These are phyloP conservation scores for Drosophila merina DNA, from an alignment of 2,888 invertebrate genomes.

Conservation along the genomic window DNA sequence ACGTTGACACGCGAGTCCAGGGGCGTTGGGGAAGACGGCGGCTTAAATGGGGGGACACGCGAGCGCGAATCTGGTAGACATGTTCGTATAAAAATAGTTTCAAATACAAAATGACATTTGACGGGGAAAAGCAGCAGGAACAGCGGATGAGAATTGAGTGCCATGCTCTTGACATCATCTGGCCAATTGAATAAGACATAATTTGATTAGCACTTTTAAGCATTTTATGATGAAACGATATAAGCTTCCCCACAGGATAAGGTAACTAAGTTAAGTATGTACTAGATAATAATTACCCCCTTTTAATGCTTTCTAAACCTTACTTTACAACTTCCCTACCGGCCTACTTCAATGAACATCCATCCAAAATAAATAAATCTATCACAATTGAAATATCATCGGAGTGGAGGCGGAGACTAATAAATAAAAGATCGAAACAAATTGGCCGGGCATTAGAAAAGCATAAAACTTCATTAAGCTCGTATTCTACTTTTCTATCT, in stretches of 20 bases:
- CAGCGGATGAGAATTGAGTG: constrained; percentile 34
- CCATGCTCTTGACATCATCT: constrained; percentile 65
- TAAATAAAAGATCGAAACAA: constrained; percentile 38
- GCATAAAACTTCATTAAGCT: constrained; percentile 74
- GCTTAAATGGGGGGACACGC: constrained; percentile 18
- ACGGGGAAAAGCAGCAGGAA: neutral
- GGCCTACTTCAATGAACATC: constrained; percentile 4
- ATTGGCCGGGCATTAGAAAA: constrained; percentile 71
- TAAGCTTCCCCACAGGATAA: neutral
- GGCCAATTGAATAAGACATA: constrained; percentile 58
- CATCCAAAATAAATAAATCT: constrained; percentile 16
- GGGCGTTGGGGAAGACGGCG: no score
- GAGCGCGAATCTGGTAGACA: constrained; percentile 25
- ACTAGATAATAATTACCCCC: neutral
- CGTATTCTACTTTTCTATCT: constrained; percentile 37
- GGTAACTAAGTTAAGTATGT: neutral
- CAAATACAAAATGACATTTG: constrained; percentile 32
- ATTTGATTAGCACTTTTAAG: constrained; percentile 54
- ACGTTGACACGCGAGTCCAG: no score
- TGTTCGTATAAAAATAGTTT: constrained; percentile 53
- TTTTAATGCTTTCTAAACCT: constrained; percentile 3
- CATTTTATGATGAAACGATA: no score
- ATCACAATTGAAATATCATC: constrained; percentile 68
- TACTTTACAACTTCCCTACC: constrained; percentile 12
- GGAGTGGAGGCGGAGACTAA: constrained; percentile 6